Conservation (phyloP, 2,797 vertebrate species). For the Sebastes matsubarae region DNA sequence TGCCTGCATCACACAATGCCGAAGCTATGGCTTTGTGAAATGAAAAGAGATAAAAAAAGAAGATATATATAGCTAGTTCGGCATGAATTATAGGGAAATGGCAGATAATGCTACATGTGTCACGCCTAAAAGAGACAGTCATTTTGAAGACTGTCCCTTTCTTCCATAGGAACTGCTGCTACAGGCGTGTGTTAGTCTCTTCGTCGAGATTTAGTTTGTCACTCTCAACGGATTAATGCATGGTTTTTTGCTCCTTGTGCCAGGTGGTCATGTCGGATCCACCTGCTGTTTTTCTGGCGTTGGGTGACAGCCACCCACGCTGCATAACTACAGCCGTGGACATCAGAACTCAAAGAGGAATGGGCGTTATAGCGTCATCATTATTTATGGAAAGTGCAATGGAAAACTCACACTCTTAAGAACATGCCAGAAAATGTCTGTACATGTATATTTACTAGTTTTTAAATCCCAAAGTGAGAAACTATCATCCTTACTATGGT, state of each 20-base stretch:
- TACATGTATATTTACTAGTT: background rate
- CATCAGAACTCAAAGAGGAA: conserved; percentile 17
- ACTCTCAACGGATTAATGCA: background rate
- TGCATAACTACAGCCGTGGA: background rate
- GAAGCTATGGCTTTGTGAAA: background rate
- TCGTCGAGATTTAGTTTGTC: background rate
- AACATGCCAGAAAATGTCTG: background rate
- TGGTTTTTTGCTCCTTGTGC: background rate
- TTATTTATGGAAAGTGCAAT: background rate
- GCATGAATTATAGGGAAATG: background rate
- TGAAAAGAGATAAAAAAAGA: conserved; percentile 1
- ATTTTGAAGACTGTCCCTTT: background rate
- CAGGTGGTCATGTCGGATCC: conserved; percentile 31
- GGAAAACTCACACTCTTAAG: background rate
- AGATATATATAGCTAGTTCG: background rate
- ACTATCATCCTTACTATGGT: background rate
- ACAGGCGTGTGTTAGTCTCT: background rate
- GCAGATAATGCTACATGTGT: background rate
- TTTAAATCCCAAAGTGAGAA: background rate
- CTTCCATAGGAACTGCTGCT: background rate
- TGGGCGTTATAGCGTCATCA: background rate
- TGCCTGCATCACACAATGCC: background rate
- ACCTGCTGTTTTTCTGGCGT: conserved; percentile 42
- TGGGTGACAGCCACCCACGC: conserved; percentile 21
- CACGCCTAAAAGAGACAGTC: background rate